A percentile compares a stretch with the other conserved stretches of the same genome.
These are phyloP conservation scores for Zaprionus davidi DNA, from an alignment of 1,140 invertebrate species.

Conservation along the genomic window DNA sequence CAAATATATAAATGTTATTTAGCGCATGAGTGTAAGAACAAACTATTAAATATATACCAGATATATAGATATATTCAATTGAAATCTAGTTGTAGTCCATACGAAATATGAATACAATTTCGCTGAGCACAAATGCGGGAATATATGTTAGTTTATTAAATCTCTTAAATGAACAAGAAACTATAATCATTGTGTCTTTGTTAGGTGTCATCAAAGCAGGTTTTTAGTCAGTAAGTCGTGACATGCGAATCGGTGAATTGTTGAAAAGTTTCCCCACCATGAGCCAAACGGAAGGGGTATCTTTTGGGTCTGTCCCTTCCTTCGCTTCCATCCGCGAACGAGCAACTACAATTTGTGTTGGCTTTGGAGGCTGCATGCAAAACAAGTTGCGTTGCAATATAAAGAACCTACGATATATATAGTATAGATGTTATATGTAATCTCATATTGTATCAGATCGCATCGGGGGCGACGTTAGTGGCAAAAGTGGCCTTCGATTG, in stretches of 20 bases:
- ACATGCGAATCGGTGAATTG: constrained; percentile 2
- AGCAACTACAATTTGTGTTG: constrained; percentile 33
- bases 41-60: constrained; percentile 10
- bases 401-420: background rate
- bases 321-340: background rate
- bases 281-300: background rate
- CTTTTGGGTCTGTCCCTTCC: constrained; percentile 1
- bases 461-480: constrained; percentile 24
- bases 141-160: constrained; percentile 25
- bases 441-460: constrained; percentile 7
- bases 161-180: constrained; percentile 13
- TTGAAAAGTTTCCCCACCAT: constrained; percentile 51
- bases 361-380: constrained; percentile 76
- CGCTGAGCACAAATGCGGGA: constrained; percentile 64
- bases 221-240: constrained; percentile 49
- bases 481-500: constrained; percentile 72
- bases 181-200: constrained; percentile 30
- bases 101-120: constrained; percentile 50
- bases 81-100: constrained; percentile 13
- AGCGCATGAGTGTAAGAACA: constrained; percentile 29
- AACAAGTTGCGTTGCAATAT: background rate
- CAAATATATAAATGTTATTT: constrained; percentile 39
- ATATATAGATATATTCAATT: background rate
- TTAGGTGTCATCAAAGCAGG: constrained; percentile 36
- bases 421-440: constrained; percentile 1